These are phyloP conservation scores for Orthosia gothica DNA, from an alignment of 2,888 invertebrate species.

Conservation along the genomic window DNA sequence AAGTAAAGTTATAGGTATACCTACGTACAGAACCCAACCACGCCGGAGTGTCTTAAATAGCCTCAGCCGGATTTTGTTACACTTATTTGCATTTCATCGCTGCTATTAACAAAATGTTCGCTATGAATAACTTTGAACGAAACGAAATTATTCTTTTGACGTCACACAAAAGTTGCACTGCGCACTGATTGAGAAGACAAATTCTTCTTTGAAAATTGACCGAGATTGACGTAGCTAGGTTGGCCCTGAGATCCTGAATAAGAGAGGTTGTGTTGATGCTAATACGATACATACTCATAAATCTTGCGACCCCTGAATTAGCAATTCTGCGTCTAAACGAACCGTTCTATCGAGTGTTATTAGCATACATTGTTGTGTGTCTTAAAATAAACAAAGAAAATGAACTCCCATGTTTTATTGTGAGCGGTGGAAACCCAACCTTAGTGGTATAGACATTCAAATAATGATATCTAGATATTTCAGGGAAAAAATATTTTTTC, in stretches of 20 bases:
- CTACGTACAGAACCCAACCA: constrained; percentile 20
- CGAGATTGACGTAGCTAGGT: constrained; percentile 18
- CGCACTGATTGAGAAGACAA: constrained; percentile 39
- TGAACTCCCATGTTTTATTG: neutral
- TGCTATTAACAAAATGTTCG: constrained; percentile 47
- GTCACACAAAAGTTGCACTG: constrained; percentile 47
- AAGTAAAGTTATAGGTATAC: constrained; percentile 5
- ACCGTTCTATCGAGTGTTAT: constrained; percentile 8
- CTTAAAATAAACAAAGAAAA: constrained; percentile 23
- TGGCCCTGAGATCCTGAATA: constrained; percentile 12
- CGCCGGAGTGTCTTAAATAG: constrained; percentile 11
- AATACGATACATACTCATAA: constrained; percentile 26
- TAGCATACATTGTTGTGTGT: constrained; percentile 23
- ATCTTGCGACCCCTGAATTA: constrained; percentile 34
- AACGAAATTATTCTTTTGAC: constrained; percentile 56
- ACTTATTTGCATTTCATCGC: constrained; percentile 55
- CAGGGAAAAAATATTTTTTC: neutral
- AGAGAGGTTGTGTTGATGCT: constrained; percentile 24
- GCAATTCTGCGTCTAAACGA: constrained; percentile 34
- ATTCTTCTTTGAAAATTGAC: constrained; percentile 26
- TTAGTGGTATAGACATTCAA: neutral
- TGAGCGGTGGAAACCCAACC: neutral
- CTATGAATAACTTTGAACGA: constrained; percentile 45
- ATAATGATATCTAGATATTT: neutral
- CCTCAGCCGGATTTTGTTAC: constrained; percentile 32